These are phyloP conservation scores for Meles meles DNA, from an alignment of 2,113 vertebrate genomes.

Conservation along the genomic window DNA sequence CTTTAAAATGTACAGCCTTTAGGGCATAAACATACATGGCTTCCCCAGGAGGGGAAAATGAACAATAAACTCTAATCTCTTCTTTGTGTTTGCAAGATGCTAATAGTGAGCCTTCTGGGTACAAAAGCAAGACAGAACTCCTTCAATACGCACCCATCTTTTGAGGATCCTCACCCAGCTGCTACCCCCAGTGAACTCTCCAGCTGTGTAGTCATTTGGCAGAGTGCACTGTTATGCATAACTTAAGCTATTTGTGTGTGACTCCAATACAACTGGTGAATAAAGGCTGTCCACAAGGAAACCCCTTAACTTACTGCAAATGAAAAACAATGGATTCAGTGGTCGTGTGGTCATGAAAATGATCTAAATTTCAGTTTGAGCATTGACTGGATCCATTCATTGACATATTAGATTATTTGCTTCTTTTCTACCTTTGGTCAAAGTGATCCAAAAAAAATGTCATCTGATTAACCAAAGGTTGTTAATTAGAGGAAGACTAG, in stretches of 20 bases:
- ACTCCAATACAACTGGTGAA: constrained; percentile 65
- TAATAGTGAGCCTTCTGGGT: constrained; percentile 63
- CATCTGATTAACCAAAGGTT: background rate
- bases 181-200: constrained; percentile 72
- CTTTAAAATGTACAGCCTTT: constrained; percentile 42
- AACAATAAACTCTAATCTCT: constrained; percentile 73
- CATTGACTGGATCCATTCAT: background rate
- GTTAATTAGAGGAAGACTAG: background rate
- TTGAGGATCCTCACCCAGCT: constrained; percentile 74
- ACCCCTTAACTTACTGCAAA: background rate
- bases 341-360: background rate
- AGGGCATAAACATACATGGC: constrained; percentile 68
- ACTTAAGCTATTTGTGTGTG: constrained; percentile 71
- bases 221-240: constrained; percentile 71
- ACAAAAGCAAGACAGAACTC: constrained; percentile 72
- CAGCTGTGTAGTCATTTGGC: constrained; percentile 76
- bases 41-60: constrained; percentile 52
- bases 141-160: constrained; percentile 67
- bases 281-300: constrained; percentile 55
- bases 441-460: background rate
- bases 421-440: background rate
- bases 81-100: constrained; percentile 63
- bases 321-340: constrained; percentile 44
- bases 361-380: constrained; percentile 7
- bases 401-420: background rate